These are phyloP conservation scores for Napeogenes sylphis DNA, from an alignment of 2,888 invertebrate genomes.

Conservation along the genomic window DNA sequence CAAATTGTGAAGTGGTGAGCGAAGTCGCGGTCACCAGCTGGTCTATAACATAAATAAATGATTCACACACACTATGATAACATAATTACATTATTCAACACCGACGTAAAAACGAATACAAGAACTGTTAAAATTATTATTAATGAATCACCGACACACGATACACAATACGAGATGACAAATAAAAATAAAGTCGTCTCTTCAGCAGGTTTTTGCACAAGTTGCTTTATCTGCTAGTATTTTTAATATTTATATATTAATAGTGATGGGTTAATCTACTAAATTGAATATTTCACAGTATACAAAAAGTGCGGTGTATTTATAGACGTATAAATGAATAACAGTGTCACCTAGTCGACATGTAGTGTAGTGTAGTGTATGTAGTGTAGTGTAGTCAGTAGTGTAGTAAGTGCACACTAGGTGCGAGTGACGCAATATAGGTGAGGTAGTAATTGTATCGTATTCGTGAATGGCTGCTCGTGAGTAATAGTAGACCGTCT, in stretches of 20 bases:
- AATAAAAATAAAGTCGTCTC: background rate
- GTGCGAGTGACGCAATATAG: conserved; percentile 14
- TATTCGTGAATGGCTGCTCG: conserved; percentile 38
- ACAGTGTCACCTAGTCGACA: too few species aligned
- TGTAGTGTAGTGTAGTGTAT: too few species aligned
- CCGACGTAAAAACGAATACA: background rate
- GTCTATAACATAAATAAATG: too few species aligned
- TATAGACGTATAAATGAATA: background rate
- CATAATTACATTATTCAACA: background rate
- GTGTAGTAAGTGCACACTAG: background rate
- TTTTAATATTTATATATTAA: background rate
- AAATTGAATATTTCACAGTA: background rate
- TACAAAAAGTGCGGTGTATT: background rate
- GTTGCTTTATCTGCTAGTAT: background rate
- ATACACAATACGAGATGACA: conserved; percentile 1
- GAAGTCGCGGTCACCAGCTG: too few species aligned
- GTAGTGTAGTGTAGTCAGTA: background rate
- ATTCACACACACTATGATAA: background rate
- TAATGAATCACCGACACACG: background rate
- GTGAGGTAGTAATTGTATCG: conserved; percentile 23
- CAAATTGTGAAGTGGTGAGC: too few species aligned
- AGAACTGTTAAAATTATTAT: background rate
- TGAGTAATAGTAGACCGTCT: conserved; percentile 56
- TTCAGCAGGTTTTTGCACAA: background rate
- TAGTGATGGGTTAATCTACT: background rate